A percentile compares a stretch with the other conserved stretches of the same genome.
These are phyloP conservation scores for Sakesphorus luctuosus DNA, from an alignment of 2,113 vertebrate species.

Conservation along the genomic window DNA sequence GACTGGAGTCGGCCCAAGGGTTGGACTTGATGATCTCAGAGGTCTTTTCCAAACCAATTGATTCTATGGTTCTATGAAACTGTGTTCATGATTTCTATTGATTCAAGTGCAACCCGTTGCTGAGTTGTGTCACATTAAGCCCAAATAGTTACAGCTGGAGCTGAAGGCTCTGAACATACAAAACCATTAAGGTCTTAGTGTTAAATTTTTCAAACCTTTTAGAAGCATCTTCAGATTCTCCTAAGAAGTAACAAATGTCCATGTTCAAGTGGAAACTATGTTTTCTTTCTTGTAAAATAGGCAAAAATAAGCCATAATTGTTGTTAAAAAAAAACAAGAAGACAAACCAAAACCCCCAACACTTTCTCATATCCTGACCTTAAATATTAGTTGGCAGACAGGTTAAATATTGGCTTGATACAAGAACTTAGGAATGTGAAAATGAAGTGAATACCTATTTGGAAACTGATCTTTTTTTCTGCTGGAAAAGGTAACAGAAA, in stretches of 20 bases:
- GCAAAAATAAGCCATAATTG: neutral
- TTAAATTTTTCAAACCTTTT: neutral
- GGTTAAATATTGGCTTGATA: neutral
- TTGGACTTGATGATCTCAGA: too few species aligned
- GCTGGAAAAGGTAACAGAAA: neutral
- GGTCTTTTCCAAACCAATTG: too few species aligned
- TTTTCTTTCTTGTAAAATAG: neutral
- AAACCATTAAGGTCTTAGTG: neutral
- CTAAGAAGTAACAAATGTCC: neutral
- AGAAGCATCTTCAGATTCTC: neutral
- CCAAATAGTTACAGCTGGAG: neutral
- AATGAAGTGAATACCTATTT: neutral
- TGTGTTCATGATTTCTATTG: neutral
- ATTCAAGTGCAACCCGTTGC: neutral
- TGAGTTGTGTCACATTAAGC: neutral
- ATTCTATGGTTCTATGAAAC: neutral
- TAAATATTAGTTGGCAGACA: neutral
- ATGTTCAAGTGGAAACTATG: neutral
- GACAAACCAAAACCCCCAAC: too few species aligned
- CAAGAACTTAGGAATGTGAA: neutral
- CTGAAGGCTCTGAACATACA: neutral
- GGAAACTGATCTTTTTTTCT: neutral
- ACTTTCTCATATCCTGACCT: neutral
- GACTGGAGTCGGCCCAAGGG: too few species aligned
- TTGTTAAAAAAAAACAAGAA: neutral